Evolutionary conservation across 1,140 invertebrate genomes (phyloP), one percentile per base, ranked within the genome.

Genomic region (Drosophila pruinosa): DNA sequence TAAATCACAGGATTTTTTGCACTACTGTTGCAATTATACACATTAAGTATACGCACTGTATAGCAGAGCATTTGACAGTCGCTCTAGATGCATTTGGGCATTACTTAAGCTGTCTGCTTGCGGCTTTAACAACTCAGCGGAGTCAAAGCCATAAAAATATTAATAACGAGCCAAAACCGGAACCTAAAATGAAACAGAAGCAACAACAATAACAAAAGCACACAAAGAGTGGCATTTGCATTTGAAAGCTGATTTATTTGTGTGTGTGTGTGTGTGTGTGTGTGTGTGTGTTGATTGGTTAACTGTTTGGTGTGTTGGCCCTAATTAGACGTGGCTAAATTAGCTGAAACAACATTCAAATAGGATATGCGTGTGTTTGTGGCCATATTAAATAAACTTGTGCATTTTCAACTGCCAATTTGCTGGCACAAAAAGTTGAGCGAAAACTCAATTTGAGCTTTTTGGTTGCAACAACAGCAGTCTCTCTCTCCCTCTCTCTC

Each of bases 191-290:
- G n/a, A 53, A 28, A 4, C 7, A 1, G 36, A 12, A 3, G 36
- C n/a, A 19, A 63, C 2, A 56, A 15, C 14, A 36, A 36, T 10
- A 34, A 15, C 12, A 56, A 67, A 31, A 50, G 17, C n/a, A 47
- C 12, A 24, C 4, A 38, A 6, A 54, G 31, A 26, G 53, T 5
- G 36, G n/a, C 22, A 57, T 71, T 71, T 65, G 61, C 24, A 71
- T 57, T 71, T 70, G 52, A 52, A 71, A 71, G 68, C 68, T 64
- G 68, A 71, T 71, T 64, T 65, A 71, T 71, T 64, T 65, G 22
- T 52, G 50, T 65, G 31, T 17, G 31, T 7, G n/a, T 34, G 48
- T 19, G 28, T 38, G 15, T 38, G 19, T 45, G 1, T 43, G 62
- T 36, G n/a, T 26, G 0, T 15, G 14, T 31, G 45, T 28, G 47